Evolutionary conservation across 2,888 invertebrate genomes (phyloP), one percentile per base, ranked within the genome.

Genomic region (Limnephilus auricula): DNA sequence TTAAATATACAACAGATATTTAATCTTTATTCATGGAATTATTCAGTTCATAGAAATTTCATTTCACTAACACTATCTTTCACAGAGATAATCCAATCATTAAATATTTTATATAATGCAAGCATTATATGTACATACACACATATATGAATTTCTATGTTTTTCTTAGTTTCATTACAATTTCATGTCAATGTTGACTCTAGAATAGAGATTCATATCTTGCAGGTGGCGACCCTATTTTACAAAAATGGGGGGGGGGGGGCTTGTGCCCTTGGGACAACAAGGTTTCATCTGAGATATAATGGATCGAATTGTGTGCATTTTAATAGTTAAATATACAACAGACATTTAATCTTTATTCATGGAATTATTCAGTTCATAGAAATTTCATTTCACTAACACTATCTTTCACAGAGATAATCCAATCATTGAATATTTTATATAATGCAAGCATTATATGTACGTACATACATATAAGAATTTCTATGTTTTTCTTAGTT

Each of bases 321-420:
- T 65, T 65, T n/a, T 65, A 65, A 65, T n/a, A 65, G 25, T 65
- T 65, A 65, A 25, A n/a, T n/a, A 65, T 65, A 65, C 25, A 50
- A 4, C 50, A 65, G n/a, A 65, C 25, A 65, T 65, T 65, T 65
- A 18, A 65, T 65, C 25, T n/a, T 65, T 65, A 25, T 25, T 65
- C n/a, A 65, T 65, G 65, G 65, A 65, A 65, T 65, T 65, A 65
- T 65, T 65, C 65, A 65, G 65, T 65, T 65, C 65, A n/a, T 65
- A n/a, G 65, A 65, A 25, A n/a, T 65, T 25, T 65, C 0, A 65
- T 65, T 65, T 65, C 65, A 2, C 65, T 65, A 65, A 65, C 9
- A 9, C 65, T 65, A 9, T 25, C 18, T 65, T 65, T 65, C 9
- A 65, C 9, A n/a, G 9, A 65, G 65, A 25, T 18, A 65, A 65